Evolutionary conservation across 2,797 vertebrate species (phyloP), one percentile per base, ranked within the genome.

Genomic region (Tiaroga cobitis): DNA sequence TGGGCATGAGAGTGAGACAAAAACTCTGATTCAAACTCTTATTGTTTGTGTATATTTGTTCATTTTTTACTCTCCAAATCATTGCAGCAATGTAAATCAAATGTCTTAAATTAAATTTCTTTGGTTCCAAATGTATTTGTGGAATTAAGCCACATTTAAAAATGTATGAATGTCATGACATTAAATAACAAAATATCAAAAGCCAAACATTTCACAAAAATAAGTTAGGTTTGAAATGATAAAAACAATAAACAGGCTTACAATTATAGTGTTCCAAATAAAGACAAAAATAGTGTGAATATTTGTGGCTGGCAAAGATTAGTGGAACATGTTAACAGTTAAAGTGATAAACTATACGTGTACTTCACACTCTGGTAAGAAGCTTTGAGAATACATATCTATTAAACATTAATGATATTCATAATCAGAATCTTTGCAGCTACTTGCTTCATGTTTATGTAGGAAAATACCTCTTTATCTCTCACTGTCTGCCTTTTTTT

Each of bases 291-390:
- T 24, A 65, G 63, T 18, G 15, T 13, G 63, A 70, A 29, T 19
- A 68, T 21, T n/a, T 73, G 37, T 67, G 51, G 13, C 32, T 39
- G 21, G 4, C 54, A 59, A 65, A 67, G 18, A 3, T 46, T 24
- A 72, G 13, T 72, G 18, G 19, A 46, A 67, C 26, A 67, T 65
- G 63, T 16, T n/a, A 41, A 46, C 6, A 46, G 24, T 73, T 73
- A 46, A 46, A 72, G 39, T 8, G 69, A 49, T 49, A 41, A 9
- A 77, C 34, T 54, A 24, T 11, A 34, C 10, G 34, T 75, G 51
- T 15, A 80, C 78, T 51, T 63, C 37, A 79, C n/a, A 79, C 76
- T 63, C 61, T 26, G 39, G n/a, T 21, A 63, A 79, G 37, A 79
- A 21, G n/a, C 6, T 37, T 29, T 21, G 11, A 83, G n/a, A 29